Evolutionary conservation across 2,797 vertebrate species (phyloP).

Genomic region (Apogon hyalosoma): DNA sequence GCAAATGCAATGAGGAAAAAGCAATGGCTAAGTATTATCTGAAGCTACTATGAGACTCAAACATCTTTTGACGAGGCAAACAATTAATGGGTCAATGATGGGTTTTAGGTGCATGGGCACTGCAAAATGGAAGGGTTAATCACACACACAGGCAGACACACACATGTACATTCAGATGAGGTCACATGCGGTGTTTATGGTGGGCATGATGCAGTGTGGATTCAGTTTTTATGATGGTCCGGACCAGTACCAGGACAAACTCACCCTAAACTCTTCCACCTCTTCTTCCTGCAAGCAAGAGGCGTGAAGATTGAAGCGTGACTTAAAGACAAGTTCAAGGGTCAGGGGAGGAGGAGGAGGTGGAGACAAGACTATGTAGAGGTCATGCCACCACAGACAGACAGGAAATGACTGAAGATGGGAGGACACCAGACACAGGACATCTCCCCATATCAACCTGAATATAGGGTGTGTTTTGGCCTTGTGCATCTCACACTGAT

Average conservation of each 20-base stretch:
- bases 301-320: constrained; percentile 96
- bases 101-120: constrained; percentile 49
- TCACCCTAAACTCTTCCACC: constrained; percentile 99
- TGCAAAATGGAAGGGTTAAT: constrained; percentile 69
- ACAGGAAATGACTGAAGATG: constrained; percentile 72
- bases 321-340: constrained; percentile 84
- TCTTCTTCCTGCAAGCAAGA: constrained; percentile 99
- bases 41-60: constrained; percentile 68
- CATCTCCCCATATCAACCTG: constrained; percentile 67
- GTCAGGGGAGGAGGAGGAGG: constrained; percentile 26
- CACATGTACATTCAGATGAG: constrained; percentile 19
- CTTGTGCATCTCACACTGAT: constrained; percentile 4
- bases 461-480: constrained; percentile 18
- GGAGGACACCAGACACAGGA: constrained; percentile 64
- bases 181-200: constrained; percentile 71
- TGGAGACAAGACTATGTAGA: constrained; percentile 71
- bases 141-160: constrained; percentile 59
- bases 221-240: constrained; percentile 45
- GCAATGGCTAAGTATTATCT: constrained; percentile 15
- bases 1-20: constrained; percentile 1
- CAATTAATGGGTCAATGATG: constrained; percentile 53
- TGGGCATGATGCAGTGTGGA: constrained; percentile 82
- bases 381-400: constrained; percentile 76
- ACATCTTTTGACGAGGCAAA: constrained; percentile 38
- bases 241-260: constrained; percentile 79